Percentiles rank a stretch among this genome's conserved stretches.
Conservation (phyloP, 1,140 invertebrate genomes). For the Pseudobourletiella spinata region DNA sequence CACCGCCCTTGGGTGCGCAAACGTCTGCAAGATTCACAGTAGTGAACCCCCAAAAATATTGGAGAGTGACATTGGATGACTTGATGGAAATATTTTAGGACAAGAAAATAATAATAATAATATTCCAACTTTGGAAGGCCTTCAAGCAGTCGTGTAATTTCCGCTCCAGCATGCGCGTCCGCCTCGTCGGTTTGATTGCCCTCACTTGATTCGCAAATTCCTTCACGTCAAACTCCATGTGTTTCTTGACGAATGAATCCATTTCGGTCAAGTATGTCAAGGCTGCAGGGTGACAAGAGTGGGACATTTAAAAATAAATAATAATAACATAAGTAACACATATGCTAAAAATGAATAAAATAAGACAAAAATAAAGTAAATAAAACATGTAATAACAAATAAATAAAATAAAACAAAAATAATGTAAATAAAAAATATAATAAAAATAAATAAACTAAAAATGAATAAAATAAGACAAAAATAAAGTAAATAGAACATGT, state of each 20-base stretch:
- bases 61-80: not conserved
- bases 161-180: slow-evolving; percentile 13
- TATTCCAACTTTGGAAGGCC: slow-evolving; percentile 18
- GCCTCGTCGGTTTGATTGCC: slow-evolving; percentile 6
- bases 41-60: not conserved
- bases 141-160: slow-evolving; percentile 21
- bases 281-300: no score
- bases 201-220: slow-evolving; percentile 11
- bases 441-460: no score
- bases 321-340: no score
- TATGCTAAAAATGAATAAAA: no score
- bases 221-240: slow-evolving; percentile 22
- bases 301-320: not conserved
- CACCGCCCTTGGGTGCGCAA: not conserved
- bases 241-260: slow-evolving; percentile 8
- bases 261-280: slow-evolving; percentile 8
- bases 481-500: no score
- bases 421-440: not conserved
- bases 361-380: no score
- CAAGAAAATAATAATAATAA: no score
- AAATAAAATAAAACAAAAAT: not conserved
- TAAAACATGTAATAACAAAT: no score
- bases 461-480: no score
- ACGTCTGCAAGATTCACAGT: not conserved
- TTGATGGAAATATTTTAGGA: no score